Evolutionary conservation across 2,888 invertebrate species (phyloP).

Genomic region (Agelastica alni): DNA sequence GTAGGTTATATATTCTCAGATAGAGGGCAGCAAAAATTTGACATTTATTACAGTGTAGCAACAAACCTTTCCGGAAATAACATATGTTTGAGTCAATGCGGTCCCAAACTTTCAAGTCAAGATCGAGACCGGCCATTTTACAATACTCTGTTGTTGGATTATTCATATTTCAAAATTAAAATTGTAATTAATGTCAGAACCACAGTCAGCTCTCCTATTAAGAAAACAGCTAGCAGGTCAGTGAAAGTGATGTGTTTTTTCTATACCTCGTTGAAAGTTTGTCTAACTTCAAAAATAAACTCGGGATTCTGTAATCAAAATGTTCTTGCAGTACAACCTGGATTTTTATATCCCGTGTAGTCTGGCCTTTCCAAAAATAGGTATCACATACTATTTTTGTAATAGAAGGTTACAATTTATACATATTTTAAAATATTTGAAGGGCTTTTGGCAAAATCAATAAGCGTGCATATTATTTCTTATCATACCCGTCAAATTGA

Average conservation of each 20-base stretch:
- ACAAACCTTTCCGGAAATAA: constrained; percentile 54
- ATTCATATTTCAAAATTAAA: constrained; percentile 69
- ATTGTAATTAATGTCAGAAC: constrained; percentile 92
- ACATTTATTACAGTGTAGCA: constrained; percentile 38
- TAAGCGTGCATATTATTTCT: constrained; percentile 29
- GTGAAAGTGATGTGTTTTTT: constrained; percentile 46
- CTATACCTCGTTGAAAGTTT: constrained; percentile 21
- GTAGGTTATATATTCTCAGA: neutral
- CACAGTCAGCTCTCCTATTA: constrained; percentile 92
- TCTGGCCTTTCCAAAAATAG: constrained; percentile 39
- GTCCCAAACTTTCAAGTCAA: constrained; percentile 41
- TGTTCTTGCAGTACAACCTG: constrained; percentile 39
- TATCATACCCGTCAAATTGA: constrained; percentile 30
- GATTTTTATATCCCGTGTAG: constrained; percentile 33
- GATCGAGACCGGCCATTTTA: constrained; percentile 70
- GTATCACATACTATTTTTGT: constrained; percentile 29
- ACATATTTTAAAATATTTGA: constrained; percentile 1
- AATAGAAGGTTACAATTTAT: constrained; percentile 6
- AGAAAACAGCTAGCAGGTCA: constrained; percentile 95
- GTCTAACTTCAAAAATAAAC: constrained; percentile 16
- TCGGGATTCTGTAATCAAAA: constrained; percentile 29
- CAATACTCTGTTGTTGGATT: constrained; percentile 60
- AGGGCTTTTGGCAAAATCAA: constrained; percentile 30
- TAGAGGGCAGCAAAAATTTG: constrained; percentile 35
- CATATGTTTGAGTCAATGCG: constrained; percentile 56